These are phyloP conservation scores for Ectobius pallidus DNA, from an alignment of 2,888 invertebrate genomes.

Conservation along the genomic window DNA sequence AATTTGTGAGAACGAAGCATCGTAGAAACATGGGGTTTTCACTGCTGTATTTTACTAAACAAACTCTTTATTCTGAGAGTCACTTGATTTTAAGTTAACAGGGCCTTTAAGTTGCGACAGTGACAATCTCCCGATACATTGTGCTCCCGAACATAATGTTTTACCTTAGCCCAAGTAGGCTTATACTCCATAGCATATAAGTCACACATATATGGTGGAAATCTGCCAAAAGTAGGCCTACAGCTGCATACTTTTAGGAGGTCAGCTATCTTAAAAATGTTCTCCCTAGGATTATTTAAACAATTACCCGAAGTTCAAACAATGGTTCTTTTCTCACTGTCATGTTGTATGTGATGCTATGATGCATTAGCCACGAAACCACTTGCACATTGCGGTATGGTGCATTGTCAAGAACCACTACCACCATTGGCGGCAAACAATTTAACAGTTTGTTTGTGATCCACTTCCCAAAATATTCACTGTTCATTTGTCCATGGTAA, in stretches of 20 bases:
- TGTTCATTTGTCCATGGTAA: neutral
- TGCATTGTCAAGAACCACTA: neutral
- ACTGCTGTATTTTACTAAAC: too few relatives aligned
- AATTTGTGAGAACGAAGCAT: too few relatives aligned
- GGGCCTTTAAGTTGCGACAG: neutral
- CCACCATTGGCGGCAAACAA: neutral
- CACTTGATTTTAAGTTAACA: too few relatives aligned
- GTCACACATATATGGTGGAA: neutral
- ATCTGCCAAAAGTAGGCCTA: neutral
- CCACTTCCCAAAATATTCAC: slow-evolving; percentile 4
- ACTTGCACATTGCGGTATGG: slow-evolving; percentile 4
- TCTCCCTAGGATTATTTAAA: neutral
- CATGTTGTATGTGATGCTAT: neutral
- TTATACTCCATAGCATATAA: neutral
- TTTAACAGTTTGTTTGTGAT: neutral
- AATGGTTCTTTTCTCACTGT: neutral
- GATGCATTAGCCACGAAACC: neutral
- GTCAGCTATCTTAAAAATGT: neutral
- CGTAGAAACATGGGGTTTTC: too few relatives aligned
- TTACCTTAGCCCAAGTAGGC: neutral
- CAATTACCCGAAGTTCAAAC: neutral
- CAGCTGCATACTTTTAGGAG: neutral
- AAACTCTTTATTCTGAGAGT: too few relatives aligned
- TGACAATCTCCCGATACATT: neutral
- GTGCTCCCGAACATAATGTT: neutral